Conservation (phyloP, 2,888 invertebrate species). For the Lasius platythorax region DNA sequence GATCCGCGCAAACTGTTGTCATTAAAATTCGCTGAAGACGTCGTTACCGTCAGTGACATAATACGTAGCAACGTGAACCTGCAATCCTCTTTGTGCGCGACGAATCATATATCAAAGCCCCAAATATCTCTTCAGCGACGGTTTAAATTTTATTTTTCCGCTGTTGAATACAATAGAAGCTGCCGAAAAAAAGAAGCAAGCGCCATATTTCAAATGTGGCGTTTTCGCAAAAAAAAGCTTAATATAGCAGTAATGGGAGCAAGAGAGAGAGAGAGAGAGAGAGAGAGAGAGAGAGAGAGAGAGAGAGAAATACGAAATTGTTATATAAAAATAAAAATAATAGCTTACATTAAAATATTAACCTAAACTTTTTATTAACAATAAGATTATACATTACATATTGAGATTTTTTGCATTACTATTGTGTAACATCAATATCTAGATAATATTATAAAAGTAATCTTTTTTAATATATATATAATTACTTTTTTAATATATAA, state of each 20-base stretch:
- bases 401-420: neutral
- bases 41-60: constrained; percentile 24
- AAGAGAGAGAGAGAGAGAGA: neutral
- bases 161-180: constrained; percentile 38
- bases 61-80: neutral
- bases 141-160: constrained; percentile 37
- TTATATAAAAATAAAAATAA: neutral
- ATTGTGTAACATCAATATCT: neutral
- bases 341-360: constrained; percentile 7
- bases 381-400: neutral
- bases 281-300: neutral
- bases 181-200: constrained; percentile 23
- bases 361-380: neutral
- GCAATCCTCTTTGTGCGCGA: constrained; percentile 8
- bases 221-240: constrained; percentile 1
- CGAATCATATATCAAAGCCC: constrained; percentile 34
- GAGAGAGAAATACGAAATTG: neutral
- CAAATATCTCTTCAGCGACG: neutral
- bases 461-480: neutral
- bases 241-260: neutral
- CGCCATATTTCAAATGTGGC: constrained; percentile 33
- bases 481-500: neutral
- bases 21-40: constrained; percentile 49
- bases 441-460: neutral
- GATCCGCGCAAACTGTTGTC: neutral